Base-by-base conservation (phyloP, 1,140 invertebrate species). In the Caenorhabditis remanei region DNA sequence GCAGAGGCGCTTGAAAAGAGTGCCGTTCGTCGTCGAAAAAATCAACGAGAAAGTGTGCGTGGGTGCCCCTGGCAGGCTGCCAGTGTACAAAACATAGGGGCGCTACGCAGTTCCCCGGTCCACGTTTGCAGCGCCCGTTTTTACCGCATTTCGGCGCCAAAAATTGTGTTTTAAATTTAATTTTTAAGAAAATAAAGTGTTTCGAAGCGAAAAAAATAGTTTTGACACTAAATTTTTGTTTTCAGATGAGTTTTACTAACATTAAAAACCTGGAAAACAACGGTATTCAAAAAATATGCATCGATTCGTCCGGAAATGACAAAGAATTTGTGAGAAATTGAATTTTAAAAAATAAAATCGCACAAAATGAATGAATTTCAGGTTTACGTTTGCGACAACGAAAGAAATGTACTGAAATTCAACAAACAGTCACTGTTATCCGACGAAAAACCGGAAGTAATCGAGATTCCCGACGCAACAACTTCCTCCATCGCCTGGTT, bases 201-300 rank as follows among this genome's bases (percentile, higher is more conserved):
- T 32, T 32, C 32, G 2, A 2, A 32, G 32, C 32, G 32, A 32
- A 32, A 32, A 32, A 32, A 0, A n/a, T 0, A 4, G 11, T 65
- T 65, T 41, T 6, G 11, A 58, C 21, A 58, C 5, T 58, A 6
- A 41, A 40, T 32, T 32, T 41, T 40, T 40, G 21, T 19, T 79
- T 79, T 8, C 71, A 79, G 71, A 79, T 79, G 71, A 79, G 71
- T 21, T 79, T 79, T 50, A 79, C 71, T 79, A 79, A 79, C 71
- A 53, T 79, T 50, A 79, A 79, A 50, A 50, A 79, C 40, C 46
- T 79, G 46, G 71, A 79, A 53, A 79, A 79, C n/a, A 50, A 53
- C 14, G 71, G 71, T 9, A n/a, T 79, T 50, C 71, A 79, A 53
- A 79, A 41, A 50, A 79, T 79, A 21, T 79, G 71, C 46, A 79